These are phyloP conservation scores for Mactra quadrangularis DNA, from an alignment of 1,140 invertebrate genomes.

Conservation along the genomic window DNA sequence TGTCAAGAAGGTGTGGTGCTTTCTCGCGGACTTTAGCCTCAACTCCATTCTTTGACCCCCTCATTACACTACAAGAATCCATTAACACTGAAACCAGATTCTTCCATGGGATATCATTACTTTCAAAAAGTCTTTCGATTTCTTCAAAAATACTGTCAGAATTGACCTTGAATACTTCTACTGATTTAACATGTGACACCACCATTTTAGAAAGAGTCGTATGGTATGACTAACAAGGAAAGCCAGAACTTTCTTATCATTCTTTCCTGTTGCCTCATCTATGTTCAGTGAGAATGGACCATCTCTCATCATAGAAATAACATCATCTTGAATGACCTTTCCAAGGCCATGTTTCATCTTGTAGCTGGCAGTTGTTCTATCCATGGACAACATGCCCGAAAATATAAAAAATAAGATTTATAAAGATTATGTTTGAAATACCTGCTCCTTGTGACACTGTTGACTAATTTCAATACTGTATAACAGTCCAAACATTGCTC, in stretches of 20 bases:
- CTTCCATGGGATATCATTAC: slow-evolving; percentile 69
- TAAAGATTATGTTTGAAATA: too few species aligned
- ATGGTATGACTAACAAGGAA: too few species aligned
- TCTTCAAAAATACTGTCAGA: slow-evolving; percentile 20
- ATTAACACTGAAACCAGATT: slow-evolving; percentile 72
- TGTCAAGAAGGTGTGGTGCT: slow-evolving; percentile 70
- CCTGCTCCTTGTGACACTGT: too few species aligned
- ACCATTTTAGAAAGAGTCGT: too few species aligned
- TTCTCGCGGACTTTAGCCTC: slow-evolving; percentile 65
- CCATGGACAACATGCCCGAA: too few species aligned
- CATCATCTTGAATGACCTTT: not conserved
- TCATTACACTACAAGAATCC: slow-evolving; percentile 76
- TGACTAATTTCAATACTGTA: too few species aligned
- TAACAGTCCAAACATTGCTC: too few species aligned
- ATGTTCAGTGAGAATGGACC: slow-evolving; percentile 37
- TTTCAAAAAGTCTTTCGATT: slow-evolving; percentile 28
- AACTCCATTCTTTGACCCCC: slow-evolving; percentile 70
- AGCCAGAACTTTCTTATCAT: slow-evolving; percentile 44
- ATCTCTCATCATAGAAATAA: not conserved
- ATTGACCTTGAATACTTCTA: too few species aligned
- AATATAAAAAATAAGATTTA: too few species aligned
- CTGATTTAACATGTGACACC: too few species aligned
- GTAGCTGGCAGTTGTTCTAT: slow-evolving; percentile 21
- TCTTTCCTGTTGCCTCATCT: slow-evolving; percentile 37
- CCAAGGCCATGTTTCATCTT: slow-evolving; percentile 35